phyloP scores from a whole-genome alignment of 2,113 vertebrate species.

The Meles meles region DNA sequence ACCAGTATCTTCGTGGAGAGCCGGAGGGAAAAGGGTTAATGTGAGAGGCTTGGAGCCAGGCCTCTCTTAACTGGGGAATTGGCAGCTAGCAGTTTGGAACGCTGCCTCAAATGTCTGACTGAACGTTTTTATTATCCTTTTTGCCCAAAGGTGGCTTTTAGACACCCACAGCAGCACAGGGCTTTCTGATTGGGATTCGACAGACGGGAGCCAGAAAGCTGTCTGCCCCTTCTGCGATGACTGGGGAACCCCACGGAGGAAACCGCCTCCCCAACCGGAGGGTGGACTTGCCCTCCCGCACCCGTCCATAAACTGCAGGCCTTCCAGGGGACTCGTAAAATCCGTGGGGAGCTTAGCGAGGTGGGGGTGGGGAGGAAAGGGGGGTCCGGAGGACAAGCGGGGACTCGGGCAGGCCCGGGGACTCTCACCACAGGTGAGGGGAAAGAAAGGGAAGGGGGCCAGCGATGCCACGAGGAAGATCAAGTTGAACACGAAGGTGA shows the following conservation, averaged over 20 bases:
- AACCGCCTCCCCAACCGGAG: neutral
- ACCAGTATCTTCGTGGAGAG: neutral
- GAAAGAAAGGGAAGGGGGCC: neutral
- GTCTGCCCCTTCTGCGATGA: constrained; percentile 58
- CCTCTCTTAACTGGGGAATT: constrained; percentile 65
- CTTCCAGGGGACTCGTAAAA: constrained; percentile 3
- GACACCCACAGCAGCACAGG: constrained; percentile 49
- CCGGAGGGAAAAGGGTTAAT: neutral
- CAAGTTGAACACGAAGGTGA: neutral
- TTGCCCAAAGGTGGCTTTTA: constrained; percentile 73
- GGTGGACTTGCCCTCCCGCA: neutral
- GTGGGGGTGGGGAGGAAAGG: neutral
- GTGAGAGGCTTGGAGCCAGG: neutral
- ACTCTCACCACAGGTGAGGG: neutral
- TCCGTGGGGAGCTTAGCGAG: neutral
- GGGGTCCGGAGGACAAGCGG: neutral
- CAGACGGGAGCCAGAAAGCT: constrained; percentile 63
- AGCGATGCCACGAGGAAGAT: fast-evolving
- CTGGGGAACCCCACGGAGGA: constrained; percentile 38
- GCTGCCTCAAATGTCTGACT: constrained; percentile 62
- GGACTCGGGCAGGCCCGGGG: neutral
- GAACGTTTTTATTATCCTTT: constrained; percentile 68
- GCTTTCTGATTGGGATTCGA: constrained; percentile 38
- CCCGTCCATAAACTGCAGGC: constrained; percentile 10
- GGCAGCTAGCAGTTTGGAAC: constrained; percentile 64